Conservation (phyloP, 92 coral and sea anemone species). For the Phenganax subtilis region DNA sequence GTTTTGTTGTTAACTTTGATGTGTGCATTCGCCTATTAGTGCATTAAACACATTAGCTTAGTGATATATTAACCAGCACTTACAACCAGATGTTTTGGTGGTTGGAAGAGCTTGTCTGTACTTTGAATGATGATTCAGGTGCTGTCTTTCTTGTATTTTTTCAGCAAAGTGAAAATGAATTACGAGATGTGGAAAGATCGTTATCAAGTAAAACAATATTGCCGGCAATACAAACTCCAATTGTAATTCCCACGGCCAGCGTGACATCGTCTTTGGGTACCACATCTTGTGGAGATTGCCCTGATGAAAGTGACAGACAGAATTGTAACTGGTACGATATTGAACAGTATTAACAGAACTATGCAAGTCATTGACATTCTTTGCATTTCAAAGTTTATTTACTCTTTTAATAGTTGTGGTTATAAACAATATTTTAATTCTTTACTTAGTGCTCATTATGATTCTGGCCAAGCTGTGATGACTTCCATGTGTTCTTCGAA, state of each 20-base stretch:
- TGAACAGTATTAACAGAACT: no score
- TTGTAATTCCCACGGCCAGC: slow-evolving; percentile 80
- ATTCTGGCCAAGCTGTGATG: background rate
- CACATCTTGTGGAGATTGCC: background rate
- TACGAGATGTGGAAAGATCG: background rate
- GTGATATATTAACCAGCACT: background rate
- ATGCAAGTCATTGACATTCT: no score
- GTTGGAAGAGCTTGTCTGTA: background rate
- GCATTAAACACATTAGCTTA: background rate
- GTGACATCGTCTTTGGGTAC: slow-evolving; percentile 4
- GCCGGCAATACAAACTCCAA: slow-evolving; percentile 36
- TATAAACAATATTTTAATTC: background rate
- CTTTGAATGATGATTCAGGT: background rate
- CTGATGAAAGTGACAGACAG: background rate
- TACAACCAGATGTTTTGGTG: background rate
- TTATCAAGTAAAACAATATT: background rate
- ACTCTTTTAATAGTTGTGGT: background rate
- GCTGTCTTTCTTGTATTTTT: background rate
- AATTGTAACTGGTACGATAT: background rate
- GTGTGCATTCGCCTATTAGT: no score
- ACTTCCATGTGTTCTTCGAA: slow-evolving; percentile 31
- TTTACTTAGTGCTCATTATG: background rate
- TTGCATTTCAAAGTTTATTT: no score
- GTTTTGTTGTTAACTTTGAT: no score
- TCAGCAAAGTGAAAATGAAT: slow-evolving; percentile 12